Percentiles rank a stretch among this genome's conserved stretches.
phyloP scores from a whole-genome alignment of 2,888 invertebrate genomes.

The Petrolisthes manimaculis region DNA sequence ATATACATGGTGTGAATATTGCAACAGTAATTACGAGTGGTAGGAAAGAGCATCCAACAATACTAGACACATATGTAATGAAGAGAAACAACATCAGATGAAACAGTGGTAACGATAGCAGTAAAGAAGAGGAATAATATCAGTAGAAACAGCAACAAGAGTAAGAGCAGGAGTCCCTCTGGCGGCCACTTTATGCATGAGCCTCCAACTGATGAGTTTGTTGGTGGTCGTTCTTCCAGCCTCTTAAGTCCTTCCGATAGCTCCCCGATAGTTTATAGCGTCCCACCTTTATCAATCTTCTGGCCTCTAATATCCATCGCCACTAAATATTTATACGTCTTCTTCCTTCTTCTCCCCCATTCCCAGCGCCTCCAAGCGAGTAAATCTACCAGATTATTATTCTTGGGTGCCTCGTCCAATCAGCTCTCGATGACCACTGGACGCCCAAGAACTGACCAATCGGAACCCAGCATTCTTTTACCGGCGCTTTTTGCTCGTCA shows the following conservation, averaged over 20 bases:
- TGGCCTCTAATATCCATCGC: slow-evolving; percentile 61
- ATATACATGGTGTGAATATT: not conserved
- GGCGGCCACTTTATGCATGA: slow-evolving; percentile 51
- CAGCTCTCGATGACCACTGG: slow-evolving; percentile 61
- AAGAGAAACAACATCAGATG: not conserved
- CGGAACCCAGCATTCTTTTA: slow-evolving; percentile 59
- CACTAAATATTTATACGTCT: slow-evolving; percentile 61
- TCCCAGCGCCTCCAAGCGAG: slow-evolving; percentile 58
- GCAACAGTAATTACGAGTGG: not conserved
- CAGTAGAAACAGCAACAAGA: not conserved
- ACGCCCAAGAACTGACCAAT: slow-evolving; percentile 59
- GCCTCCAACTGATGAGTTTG: slow-evolving; percentile 53
- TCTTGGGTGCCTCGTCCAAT: slow-evolving; percentile 62
- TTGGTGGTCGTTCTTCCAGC: slow-evolving; percentile 33
- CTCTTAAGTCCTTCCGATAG: slow-evolving; percentile 61
- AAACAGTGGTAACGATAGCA: not conserved
- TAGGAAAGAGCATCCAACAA: no score
- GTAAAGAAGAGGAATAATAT: not conserved
- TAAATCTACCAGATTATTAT: slow-evolving; percentile 62
- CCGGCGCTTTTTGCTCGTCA: slow-evolving; percentile 63
- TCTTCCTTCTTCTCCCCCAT: slow-evolving; percentile 34
- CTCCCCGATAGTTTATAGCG: slow-evolving; percentile 58
- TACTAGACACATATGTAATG: no score
- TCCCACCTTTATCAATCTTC: slow-evolving; percentile 59
- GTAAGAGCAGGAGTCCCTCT: not conserved